Evolutionary conservation across 35 echinoderm and acorn worm genomes (phyloP), one percentile per base, ranked within the genome.

Genomic region (Chiridota heheva): DNA sequence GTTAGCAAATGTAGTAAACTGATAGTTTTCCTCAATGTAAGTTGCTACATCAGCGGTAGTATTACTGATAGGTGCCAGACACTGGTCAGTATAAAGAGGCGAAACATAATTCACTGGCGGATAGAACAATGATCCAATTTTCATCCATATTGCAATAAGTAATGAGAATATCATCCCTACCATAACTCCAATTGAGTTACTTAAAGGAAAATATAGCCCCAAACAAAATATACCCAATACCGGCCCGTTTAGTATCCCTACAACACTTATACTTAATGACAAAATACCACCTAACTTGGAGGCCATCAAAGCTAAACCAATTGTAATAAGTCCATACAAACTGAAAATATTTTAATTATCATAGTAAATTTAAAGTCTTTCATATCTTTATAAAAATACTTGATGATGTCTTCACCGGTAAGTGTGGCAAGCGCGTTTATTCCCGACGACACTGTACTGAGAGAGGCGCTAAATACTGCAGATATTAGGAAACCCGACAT

Each of bases 41-140:
- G n/a, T n/a, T n/a, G n/a, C 18, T 10, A 31, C 48, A 6, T 46
- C 60, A 3, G 8, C 28, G 39, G 55, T 60, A n/a, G 39, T 77
- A 8, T 13, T 34, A 20, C 36, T 7, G 15, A 36, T 69, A 40
- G 4, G 44, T 16, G 29, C 13, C 2, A 45, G 5, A 39, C 73
- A 77, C 36, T 77, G 73, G 25, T 77, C 73, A n/a, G 73, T 77
- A 5, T 40, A 77, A 15, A 77, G 47, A 3, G 73, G 73, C 5
- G 46, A 53, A 35, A 36, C 73, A 16, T 77, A 35, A 38, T 31
- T 39, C 7, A 55, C n/a, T 5, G 73, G 73, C 13, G 73, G 73
- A 26, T 58, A 58, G 6, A 77, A 15, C 2, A 56, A 39, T 77
- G 73, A 31, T 3, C 73, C 73, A 58, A 58, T 36, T 40, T 40